Base-by-base conservation (phyloP, 2,113 vertebrate species). In the Dicentrarchus labrax region DNA sequence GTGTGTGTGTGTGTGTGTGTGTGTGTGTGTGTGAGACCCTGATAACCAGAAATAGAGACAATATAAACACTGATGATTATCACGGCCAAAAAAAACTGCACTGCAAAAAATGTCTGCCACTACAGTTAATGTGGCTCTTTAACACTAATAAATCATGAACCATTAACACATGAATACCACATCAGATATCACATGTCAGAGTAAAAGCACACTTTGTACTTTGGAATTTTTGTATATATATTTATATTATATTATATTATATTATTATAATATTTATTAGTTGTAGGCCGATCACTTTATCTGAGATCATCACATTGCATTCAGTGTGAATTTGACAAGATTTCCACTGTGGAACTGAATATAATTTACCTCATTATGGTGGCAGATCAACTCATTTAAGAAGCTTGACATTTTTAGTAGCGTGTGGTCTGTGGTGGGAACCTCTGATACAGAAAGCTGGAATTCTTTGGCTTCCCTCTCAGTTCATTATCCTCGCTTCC, bases 401-500 rank as follows among this genome's bases (percentile, higher is more conserved):
- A 38, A 22, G 22, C 15, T 21, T 30, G 38, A 50, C 19, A 39
- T 51, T 48, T 69, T 59, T 50, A 50, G 54, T 65, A 69, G 76
- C 39, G 76, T 59, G 1, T 0, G 24, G 0, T 64, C 67, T 38
- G 13, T 86, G 83, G 50, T 80, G 71, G 61, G 83, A 88, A 72
- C 72, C 7, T 82, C 70, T 48, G 48, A 70, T 13, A 0, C 72
- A 60, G 45, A 76, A 60, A 30, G 67, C 70, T 89, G 0, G 54
- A 78, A 77, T 79, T 84, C 89, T 96, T 96, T 91, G 90, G 94
- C 94, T 95, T 96, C 92, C 93, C 93, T 93, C 92, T 94, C 91
- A 95, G 92, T 91, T 91, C 90, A 73, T 92, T 94, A 84, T 38
- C 86, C 95, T 93, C 92, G 95, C 94, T 97, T 97, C 96, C 96